Evolutionary conservation across 2,888 invertebrate genomes (phyloP).

Genomic region (Thalpophila matura): DNA sequence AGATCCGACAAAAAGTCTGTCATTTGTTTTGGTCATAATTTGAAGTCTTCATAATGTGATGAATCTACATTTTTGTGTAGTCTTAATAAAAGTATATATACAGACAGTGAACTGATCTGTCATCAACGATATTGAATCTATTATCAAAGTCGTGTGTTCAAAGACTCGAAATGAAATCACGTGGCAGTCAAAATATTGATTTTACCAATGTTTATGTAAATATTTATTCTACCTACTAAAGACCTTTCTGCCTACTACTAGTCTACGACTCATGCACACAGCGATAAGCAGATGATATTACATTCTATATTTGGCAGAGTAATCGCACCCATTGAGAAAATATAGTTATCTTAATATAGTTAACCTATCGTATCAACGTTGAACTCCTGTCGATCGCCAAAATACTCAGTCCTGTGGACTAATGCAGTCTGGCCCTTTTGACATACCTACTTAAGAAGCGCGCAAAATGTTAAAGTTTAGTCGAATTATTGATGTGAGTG

Average conservation of each 20-base stretch:
- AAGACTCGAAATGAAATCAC: conserved; percentile 24
- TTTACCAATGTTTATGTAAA: conserved; percentile 27
- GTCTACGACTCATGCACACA: conserved; percentile 3
- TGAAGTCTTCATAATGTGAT: no score
- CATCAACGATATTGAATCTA: conserved; percentile 23
- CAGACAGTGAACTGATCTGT: conserved; percentile 12
- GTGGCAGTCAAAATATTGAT: conserved; percentile 12
- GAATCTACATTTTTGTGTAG: no score
- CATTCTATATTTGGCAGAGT: conserved; percentile 48
- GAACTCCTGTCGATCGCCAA: conserved; percentile 16
- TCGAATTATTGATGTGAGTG: conserved; percentile 42
- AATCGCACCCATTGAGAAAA: conserved; percentile 44
- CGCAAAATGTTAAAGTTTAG: conserved; percentile 35
- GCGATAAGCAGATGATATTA: conserved; percentile 29
- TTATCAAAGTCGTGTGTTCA: conserved; percentile 23
- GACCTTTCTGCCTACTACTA: conserved; percentile 11
- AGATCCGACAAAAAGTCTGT: no score
- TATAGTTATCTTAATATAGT: conserved; percentile 42
- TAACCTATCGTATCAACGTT: conserved; percentile 26
- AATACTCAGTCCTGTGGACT: conserved; percentile 16
- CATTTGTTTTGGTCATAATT: no score
- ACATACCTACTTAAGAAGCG: conserved; percentile 12
- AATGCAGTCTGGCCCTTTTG: conserved; percentile 19
- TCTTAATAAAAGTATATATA: no score
- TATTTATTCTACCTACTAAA: conserved; percentile 20